A percentile compares a stretch with the other conserved stretches of the same genome.
Conservation (phyloP, 2,888 invertebrate genomes). For the Desoria tigrina region DNA sequence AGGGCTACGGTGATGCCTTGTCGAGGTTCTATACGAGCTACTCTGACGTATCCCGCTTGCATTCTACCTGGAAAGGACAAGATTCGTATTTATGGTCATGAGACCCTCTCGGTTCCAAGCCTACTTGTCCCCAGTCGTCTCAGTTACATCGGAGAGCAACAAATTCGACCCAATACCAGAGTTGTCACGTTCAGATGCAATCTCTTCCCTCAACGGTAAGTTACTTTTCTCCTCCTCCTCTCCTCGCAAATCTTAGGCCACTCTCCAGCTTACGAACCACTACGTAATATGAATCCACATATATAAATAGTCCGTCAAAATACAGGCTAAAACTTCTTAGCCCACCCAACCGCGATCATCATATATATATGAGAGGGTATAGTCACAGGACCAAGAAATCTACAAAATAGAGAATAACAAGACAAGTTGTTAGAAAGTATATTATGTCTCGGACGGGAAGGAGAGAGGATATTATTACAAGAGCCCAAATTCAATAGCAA, state of each 20-base stretch:
- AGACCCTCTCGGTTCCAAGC: constrained; percentile 50
- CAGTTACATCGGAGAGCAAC: constrained; percentile 51
- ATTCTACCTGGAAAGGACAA: constrained; percentile 47
- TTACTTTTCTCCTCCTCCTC: neutral
- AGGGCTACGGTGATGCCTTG: constrained; percentile 49
- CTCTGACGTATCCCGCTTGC: constrained; percentile 46
- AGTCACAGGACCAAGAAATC: too few species aligned
- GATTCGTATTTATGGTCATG: constrained; percentile 50
- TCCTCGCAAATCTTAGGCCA: neutral
- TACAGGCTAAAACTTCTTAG: too few species aligned
- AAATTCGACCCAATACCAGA: constrained; percentile 40
- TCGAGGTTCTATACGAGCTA: constrained; percentile 42
- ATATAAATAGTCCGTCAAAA: too few species aligned
- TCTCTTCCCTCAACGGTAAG: constrained; percentile 51
- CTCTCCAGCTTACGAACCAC: too few species aligned
- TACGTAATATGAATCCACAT: too few species aligned
- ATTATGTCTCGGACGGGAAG: too few species aligned
- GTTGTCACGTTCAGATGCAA: constrained; percentile 47
- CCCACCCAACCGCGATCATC: too few species aligned
- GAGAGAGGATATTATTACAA: too few species aligned
- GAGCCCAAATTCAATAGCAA: too few species aligned
- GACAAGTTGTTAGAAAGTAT: too few species aligned
- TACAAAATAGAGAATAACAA: too few species aligned
- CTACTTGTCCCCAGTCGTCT: constrained; percentile 48
- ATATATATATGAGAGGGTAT: too few species aligned